These are phyloP conservation scores for Coccyzus lansbergi DNA, from an alignment of 2,797 vertebrate genomes.

Conservation along the genomic window DNA sequence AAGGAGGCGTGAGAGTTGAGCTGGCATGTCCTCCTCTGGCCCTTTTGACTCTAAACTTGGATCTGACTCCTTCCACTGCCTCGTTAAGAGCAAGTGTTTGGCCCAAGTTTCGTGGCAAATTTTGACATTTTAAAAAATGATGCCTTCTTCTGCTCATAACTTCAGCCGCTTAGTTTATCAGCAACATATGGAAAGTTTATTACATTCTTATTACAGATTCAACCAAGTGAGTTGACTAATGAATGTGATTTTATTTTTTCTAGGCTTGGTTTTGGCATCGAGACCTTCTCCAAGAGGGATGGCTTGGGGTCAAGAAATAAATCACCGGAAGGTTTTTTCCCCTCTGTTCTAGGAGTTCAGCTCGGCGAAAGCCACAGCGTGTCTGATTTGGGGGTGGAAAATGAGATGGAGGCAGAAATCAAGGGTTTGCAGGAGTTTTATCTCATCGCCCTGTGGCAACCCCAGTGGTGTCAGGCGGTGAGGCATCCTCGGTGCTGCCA, in stretches of 20 bases:
- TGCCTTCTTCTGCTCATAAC: conserved; percentile 55
- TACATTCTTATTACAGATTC: conserved; percentile 36
- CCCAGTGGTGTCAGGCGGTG: accelerated
- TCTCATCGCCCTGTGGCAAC: neutral
- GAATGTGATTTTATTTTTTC: neutral
- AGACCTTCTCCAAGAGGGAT: neutral
- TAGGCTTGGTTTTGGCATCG: neutral
- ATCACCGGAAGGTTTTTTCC: neutral
- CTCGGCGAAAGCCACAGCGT: neutral
- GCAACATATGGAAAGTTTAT: conserved; percentile 66
- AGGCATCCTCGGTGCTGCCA: neutral
- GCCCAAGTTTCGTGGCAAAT: neutral
- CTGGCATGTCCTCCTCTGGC: neutral
- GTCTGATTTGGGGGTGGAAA: neutral
- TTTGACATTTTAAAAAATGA: conserved; percentile 25
- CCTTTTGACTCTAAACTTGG: neutral
- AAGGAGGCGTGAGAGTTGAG: neutral
- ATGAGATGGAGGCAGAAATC: accelerated
- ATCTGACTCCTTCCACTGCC: neutral
- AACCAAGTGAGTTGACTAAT: conserved; percentile 58
- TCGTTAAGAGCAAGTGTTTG: conserved; percentile 52
- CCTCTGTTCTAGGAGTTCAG: neutral
- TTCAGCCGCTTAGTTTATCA: conserved; percentile 58
- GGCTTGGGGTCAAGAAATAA: neutral
- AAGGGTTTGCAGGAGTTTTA: neutral